phyloP scores from a whole-genome alignment of 2,888 invertebrate genomes.

The Scaeva pyrastri region DNA sequence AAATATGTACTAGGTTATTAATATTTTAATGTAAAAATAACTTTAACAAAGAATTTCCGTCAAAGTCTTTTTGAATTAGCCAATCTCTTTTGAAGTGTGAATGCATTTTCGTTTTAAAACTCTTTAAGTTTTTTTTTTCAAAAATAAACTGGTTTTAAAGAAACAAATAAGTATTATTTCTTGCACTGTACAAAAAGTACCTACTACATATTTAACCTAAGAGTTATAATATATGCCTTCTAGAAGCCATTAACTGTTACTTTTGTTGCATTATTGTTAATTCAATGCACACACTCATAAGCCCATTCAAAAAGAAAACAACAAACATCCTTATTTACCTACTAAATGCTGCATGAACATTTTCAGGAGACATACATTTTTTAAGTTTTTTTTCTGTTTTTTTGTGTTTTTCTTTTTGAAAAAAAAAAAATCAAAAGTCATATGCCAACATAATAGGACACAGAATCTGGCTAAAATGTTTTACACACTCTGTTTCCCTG shows the following conservation, averaged over 20 bases:
- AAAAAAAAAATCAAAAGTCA: slow-evolving; percentile 1
- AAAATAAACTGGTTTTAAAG: not conserved
- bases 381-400: not conserved
- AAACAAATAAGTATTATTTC: too few relatives aligned
- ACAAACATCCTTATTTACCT: not conserved
- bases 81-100: too few relatives aligned
- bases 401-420: not conserved
- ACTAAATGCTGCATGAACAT: not conserved
- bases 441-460: not conserved
- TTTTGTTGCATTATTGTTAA: slow-evolving; percentile 23
- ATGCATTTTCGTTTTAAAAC: too few relatives aligned
- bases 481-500: not conserved
- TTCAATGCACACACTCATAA: slow-evolving; percentile 9
- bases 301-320: not conserved
- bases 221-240: not conserved
- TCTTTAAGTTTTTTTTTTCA: too few relatives aligned
- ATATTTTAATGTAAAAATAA: too few relatives aligned
- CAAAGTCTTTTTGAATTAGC: too few relatives aligned
- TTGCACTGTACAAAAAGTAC: not conserved
- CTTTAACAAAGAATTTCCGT: too few relatives aligned
- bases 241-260: not conserved
- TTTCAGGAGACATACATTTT: not conserved
- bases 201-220: not conserved
- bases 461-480: not conserved
- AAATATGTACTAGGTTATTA: too few relatives aligned